phyloP scores from a whole-genome alignment of 1,140 invertebrate species.

The Varroa destructor region DNA sequence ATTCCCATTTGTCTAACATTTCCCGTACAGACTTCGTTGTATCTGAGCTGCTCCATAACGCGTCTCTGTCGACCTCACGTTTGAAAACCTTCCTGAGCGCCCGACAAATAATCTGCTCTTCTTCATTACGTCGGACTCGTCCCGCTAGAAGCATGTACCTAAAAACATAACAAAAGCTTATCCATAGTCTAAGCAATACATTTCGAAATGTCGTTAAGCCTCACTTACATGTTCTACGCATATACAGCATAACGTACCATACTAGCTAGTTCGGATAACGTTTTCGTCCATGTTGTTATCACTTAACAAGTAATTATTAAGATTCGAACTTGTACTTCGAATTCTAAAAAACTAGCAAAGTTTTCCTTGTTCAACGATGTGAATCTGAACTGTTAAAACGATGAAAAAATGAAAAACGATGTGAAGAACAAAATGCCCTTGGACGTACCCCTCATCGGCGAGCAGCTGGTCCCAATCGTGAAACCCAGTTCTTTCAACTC shows the following conservation, averaged over 20 bases:
- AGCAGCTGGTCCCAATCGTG: constrained; percentile 97
- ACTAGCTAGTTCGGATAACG: no score
- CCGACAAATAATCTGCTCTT: constrained; percentile 52
- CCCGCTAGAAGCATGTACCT: constrained; percentile 82
- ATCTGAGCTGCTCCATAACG: constrained; percentile 51
- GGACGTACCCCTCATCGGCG: constrained; percentile 64
- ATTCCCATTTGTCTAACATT: background rate
- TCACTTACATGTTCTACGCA: no score
- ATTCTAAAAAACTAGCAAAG: no score
- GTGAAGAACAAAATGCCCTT: no score
- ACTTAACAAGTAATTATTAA: no score
- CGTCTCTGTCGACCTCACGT: constrained; percentile 54
- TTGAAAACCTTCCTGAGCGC: constrained; percentile 75
- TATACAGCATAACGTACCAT: no score
- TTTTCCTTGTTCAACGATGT: no score
- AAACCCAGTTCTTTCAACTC: constrained; percentile 51
- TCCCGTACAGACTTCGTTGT: background rate
- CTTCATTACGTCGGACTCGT: constrained; percentile 71
- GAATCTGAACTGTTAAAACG: no score
- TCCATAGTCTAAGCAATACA: background rate
- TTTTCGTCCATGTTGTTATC: no score
- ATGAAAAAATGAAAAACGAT: no score
- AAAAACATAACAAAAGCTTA: background rate
- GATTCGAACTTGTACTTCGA: no score
- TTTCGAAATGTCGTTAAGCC: no score